These are phyloP conservation scores for Cochlearius cochlearius DNA, from an alignment of 2,113 vertebrate species.

Conservation along the genomic window DNA sequence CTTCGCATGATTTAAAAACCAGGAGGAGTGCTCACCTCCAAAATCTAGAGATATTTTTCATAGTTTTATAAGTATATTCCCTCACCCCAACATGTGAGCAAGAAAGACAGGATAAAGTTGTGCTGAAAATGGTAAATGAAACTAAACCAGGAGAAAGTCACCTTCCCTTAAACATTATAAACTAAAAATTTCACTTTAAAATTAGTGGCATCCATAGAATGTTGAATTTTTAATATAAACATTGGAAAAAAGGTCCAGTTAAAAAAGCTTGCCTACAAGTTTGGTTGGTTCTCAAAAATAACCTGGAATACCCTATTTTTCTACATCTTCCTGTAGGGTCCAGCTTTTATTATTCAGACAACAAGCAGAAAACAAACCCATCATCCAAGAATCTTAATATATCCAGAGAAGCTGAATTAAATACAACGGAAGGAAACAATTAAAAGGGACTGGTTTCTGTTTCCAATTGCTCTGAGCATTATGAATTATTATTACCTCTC, in stretches of 20 bases:
- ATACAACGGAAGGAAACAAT: conserved; percentile 70
- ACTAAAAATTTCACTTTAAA: not conserved
- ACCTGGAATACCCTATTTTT: not conserved
- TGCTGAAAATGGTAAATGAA: not conserved
- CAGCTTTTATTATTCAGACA: conserved; percentile 29
- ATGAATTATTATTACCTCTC: conserved; percentile 53
- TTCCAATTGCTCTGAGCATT: conserved; percentile 39
- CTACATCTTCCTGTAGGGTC: conserved; percentile 5
- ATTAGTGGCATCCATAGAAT: not conserved
- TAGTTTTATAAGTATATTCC: not conserved
- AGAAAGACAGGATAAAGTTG: not conserved
- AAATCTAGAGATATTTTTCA: not conserved
- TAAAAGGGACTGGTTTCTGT: conserved; percentile 54
- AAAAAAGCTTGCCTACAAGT: not conserved
- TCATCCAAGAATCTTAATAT: conserved; percentile 48
- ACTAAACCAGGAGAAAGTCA: not conserved
- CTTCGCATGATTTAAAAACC: not conserved
- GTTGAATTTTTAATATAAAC: not conserved
- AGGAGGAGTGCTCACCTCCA: not conserved
- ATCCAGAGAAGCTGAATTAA: conserved; percentile 52
- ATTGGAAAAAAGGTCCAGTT: not conserved
- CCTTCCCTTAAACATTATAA: not conserved
- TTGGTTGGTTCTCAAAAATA: not conserved
- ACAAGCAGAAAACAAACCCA: conserved; percentile 37
- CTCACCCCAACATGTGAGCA: not conserved